Evolutionary conservation across 2,113 vertebrate species (phyloP).

Genomic region (Scalopus aquaticus): DNA sequence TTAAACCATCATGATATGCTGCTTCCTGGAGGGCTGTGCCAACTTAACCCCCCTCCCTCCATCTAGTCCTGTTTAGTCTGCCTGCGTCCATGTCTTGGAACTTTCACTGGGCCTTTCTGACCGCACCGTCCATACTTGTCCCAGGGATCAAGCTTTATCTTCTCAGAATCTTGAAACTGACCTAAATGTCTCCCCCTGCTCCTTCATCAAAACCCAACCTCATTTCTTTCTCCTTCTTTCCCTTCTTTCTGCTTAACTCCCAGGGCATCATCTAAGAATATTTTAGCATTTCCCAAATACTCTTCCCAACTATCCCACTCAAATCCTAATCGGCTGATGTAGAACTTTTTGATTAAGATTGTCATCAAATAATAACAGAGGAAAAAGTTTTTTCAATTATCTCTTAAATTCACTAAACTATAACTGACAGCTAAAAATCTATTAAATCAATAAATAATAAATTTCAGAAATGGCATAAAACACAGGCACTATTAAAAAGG

Average conservation of each 20-base stretch:
- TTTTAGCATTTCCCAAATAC: neutral
- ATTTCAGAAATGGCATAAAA: conserved; percentile 45
- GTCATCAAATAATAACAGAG: neutral
- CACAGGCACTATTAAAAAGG: conserved; percentile 21
- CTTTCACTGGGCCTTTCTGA: no score
- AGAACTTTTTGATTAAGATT: neutral
- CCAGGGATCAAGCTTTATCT: neutral
- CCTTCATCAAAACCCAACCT: neutral
- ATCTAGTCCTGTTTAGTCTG: no score
- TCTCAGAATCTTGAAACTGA: neutral
- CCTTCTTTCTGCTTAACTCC: neutral
- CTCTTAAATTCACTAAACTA: neutral
- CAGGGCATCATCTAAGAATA: neutral
- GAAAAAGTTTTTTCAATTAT: neutral
- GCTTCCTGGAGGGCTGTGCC: neutral
- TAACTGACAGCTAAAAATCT: conserved; percentile 41
- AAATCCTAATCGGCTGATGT: neutral
- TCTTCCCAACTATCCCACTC: neutral
- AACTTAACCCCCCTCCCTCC: no score
- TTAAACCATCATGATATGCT: neutral
- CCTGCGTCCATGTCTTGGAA: no score
- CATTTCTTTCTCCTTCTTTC: neutral
- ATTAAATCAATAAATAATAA: conserved; percentile 53
- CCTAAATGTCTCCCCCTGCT: neutral
- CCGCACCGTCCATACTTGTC: neutral